Conservation (phyloP, 1,140 invertebrate genomes). For the Vanessa tameamea region DNA sequence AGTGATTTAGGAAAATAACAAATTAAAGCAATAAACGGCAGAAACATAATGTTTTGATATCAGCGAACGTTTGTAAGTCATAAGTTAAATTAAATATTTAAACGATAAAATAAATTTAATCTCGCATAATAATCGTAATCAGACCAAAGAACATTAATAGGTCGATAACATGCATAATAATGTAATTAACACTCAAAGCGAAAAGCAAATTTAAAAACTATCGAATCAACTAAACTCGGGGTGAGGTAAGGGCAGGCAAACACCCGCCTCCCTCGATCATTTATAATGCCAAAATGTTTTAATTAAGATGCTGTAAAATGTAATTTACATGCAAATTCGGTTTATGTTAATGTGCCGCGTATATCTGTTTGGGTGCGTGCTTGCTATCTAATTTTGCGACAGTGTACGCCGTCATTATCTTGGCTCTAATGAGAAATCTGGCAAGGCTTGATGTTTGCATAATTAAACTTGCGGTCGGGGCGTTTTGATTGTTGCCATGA, state of each 20-base stretch:
- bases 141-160: slow-evolving; percentile 3
- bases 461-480: slow-evolving; percentile 77
- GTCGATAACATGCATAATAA: slow-evolving; percentile 14
- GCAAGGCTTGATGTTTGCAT: slow-evolving; percentile 79
- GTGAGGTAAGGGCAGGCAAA: slow-evolving; percentile 63
- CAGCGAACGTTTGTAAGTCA: background rate
- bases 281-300: slow-evolving; percentile 83
- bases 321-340: slow-evolving; percentile 83
- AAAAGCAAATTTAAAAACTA: slow-evolving; percentile 63
- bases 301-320: slow-evolving; percentile 83
- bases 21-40: background rate
- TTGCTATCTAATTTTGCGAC: slow-evolving; percentile 80
- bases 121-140: slow-evolving; percentile 1
- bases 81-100: background rate
- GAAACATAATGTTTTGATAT: background rate
- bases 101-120: background rate
- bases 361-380: slow-evolving; percentile 80
- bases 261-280: slow-evolving; percentile 76
- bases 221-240: slow-evolving; percentile 54
- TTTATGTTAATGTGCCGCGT: slow-evolving; percentile 82
- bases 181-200: slow-evolving; percentile 9
- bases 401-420: slow-evolving; percentile 80
- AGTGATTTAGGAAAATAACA: background rate
- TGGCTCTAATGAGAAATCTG: slow-evolving; percentile 80
- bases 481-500: slow-evolving; percentile 76